Evolutionary conservation across 2,888 invertebrate genomes (phyloP), one percentile per base, ranked within the genome.

Genomic region (Palloptera scutellata): DNA sequence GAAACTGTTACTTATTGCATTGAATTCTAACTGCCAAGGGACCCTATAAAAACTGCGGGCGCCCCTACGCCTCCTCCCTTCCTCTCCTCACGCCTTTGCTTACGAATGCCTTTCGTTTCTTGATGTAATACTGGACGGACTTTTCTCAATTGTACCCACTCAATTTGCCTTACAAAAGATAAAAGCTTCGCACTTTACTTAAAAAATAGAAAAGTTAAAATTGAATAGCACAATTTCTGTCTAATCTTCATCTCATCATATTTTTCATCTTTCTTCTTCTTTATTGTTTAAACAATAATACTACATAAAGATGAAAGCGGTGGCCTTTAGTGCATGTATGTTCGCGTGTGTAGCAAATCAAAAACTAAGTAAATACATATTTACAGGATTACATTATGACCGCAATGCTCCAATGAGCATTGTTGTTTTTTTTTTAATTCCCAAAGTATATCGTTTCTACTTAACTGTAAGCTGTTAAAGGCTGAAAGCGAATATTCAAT

Each of bases 231-330:
- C 13, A 66, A 68, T 69, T 70, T 66, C 65, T 61, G 68, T 73
- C 73, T 70, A 73, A 73, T 73, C 73, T 72, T 72, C 70, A 73
- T 70, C 72, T 72, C 69, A 72, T 72, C 72, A 68, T 73, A 69
- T 66, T 51, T 13, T 69, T 72, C 43, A 52, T 52, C 12, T 48
- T 30, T 48, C 61, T 61, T 61, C 48, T 40, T 20, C 42, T 17
- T 48, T 43, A n/a, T 54, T 54, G 42, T 54, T 54, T 62, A 54
- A 54, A 54, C 62, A 62, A 53, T 43, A 43, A 15, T n/a, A 57
- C n/a, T n/a, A 12, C 48, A 61, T 20, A 20, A 15, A 20, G 51
- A 45, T 40, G 60, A 61, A 61, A 51, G 51, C 10, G 53, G 53
- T 62, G 62, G 42, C 54, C 19, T 62, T 53, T 43, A 54, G 20